Evolutionary conservation across 2,797 vertebrate species (phyloP).

Genomic region (Oryzias sinensis): DNA sequence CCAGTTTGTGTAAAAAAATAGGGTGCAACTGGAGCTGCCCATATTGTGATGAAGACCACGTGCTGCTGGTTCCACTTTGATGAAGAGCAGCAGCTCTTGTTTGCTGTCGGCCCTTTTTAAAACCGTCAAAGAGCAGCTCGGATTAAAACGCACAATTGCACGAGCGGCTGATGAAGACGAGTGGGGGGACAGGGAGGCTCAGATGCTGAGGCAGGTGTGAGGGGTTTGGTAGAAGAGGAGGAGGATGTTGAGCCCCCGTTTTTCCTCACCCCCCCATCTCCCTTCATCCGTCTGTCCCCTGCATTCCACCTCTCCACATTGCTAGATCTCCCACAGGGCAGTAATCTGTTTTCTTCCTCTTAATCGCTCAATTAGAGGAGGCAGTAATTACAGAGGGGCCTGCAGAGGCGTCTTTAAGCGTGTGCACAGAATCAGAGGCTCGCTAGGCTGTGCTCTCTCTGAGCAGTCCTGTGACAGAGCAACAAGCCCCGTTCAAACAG

Average conservation of each 20-base stretch:
- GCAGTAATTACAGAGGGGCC: slow-evolving; percentile 61
- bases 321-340: slow-evolving; percentile 10
- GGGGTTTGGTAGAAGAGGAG: slow-evolving; percentile 20
- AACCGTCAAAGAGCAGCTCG: slow-evolving; percentile 34
- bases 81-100: slow-evolving; percentile 11
- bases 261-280: slow-evolving; percentile 2
- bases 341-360: slow-evolving; percentile 54
- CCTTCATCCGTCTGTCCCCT: not conserved
- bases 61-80: slow-evolving; percentile 35
- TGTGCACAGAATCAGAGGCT: slow-evolving; percentile 10
- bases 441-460: not conserved
- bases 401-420: slow-evolving; percentile 36
- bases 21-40: not conserved
- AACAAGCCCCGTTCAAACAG: no score
- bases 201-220: slow-evolving; percentile 42
- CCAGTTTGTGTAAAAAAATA: not conserved
- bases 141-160: slow-evolving; percentile 18
- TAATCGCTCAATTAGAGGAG: slow-evolving; percentile 41
- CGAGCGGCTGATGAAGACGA: not conserved
- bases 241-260: slow-evolving; percentile 7
- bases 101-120: slow-evolving; percentile 6
- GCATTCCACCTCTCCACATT: slow-evolving; percentile 26
- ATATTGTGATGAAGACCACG: not conserved
- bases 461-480: not conserved
- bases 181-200: not conserved